Evolutionary conservation across 2,888 invertebrate genomes (phyloP).

Genomic region (Plutella xylostella): DNA sequence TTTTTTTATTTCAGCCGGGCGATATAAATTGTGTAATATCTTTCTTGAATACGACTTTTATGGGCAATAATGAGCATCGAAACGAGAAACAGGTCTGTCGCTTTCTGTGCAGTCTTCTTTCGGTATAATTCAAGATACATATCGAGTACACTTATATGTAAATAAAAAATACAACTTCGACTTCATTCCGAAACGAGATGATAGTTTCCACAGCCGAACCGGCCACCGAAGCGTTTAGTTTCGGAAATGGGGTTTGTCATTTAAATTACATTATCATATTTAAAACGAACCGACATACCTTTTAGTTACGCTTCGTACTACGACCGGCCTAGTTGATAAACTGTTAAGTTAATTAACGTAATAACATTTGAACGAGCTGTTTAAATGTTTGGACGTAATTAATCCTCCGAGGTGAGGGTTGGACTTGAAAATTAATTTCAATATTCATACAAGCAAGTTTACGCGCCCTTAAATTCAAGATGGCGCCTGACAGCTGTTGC

Average conservation of each 20-base stretch:
- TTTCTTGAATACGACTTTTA: conserved; percentile 36
- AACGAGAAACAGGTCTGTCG: conserved; percentile 28
- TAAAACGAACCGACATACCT: too few species aligned
- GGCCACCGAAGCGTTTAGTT: background rate
- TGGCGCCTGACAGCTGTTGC: conserved; percentile 6
- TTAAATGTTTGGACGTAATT: conserved; percentile 41
- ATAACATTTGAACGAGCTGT: conserved; percentile 40
- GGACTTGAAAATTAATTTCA: conserved; percentile 1
- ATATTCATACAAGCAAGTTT: background rate
- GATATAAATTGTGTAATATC: conserved; percentile 28
- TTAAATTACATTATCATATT: background rate
- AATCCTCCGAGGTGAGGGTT: conserved; percentile 20
- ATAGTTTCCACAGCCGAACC: background rate
- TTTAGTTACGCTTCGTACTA: background rate
- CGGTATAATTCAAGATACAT: too few species aligned
- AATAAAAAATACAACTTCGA: too few species aligned
- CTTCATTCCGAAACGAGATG: background rate
- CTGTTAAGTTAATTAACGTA: conserved; percentile 41
- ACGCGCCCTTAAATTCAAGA: background rate
- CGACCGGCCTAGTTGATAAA: conserved; percentile 24
- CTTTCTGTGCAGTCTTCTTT: too few species aligned
- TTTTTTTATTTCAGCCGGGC: conserved; percentile 13
- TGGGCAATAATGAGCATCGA: conserved; percentile 26
- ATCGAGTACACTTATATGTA: too few species aligned
- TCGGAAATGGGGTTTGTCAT: background rate